Evolutionary conservation across 1,140 invertebrate species (phyloP).

Genomic region (Sogatella furcifera): DNA sequence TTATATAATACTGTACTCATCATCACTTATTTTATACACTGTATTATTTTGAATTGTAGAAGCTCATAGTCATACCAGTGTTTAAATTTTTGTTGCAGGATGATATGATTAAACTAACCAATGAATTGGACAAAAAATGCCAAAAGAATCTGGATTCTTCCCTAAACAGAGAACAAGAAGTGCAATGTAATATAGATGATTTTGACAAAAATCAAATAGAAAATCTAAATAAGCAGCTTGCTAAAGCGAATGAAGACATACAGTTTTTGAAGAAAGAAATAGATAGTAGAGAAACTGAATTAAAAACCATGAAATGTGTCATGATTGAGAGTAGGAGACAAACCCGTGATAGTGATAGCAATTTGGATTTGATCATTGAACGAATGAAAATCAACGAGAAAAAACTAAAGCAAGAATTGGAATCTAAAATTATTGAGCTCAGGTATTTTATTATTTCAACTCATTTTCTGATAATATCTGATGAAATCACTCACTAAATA

Average conservation of each 20-base stretch:
- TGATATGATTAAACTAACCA: too few species aligned
- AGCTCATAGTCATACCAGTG: too few species aligned
- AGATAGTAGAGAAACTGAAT: constrained; percentile 3
- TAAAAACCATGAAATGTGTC: constrained; percentile 20
- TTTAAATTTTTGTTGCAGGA: too few species aligned
- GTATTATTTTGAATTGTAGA: too few species aligned
- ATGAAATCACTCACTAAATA: too few species aligned
- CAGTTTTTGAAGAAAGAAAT: constrained; percentile 4
- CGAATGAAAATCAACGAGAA: constrained; percentile 30
- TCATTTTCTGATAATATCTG: neutral
- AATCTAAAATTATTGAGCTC: constrained; percentile 29
- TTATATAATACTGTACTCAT: too few species aligned
- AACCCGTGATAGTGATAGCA: constrained; percentile 24
- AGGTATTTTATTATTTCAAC: constrained; percentile 20
- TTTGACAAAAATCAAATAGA: too few species aligned
- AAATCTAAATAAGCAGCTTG: neutral
- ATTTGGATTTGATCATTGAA: neutral
- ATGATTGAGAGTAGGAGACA: constrained; percentile 30
- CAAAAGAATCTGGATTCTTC: too few species aligned
- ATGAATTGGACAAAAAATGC: too few species aligned
- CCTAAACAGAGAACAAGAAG: too few species aligned
- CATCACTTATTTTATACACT: too few species aligned
- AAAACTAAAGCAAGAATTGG: constrained; percentile 29
- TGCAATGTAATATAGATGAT: too few species aligned
- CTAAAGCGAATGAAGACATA: neutral